A percentile compares a stretch with the other conserved stretches of the same genome.
Conservation (phyloP, 2,113 vertebrate genomes). For the Peromyscus polionotus region DNA sequence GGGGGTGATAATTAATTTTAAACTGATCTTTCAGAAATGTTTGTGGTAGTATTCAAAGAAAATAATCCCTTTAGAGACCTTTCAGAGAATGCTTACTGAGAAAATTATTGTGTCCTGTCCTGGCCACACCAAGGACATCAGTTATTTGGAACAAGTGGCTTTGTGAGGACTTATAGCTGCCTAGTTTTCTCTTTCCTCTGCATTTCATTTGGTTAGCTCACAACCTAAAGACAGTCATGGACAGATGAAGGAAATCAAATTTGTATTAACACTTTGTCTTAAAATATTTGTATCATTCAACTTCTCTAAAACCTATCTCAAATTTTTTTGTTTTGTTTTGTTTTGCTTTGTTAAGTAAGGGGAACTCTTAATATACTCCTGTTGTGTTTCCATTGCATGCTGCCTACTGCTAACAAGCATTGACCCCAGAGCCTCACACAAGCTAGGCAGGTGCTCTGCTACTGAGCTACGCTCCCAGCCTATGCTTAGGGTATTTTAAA, state of each 20-base stretch:
- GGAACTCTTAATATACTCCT: neutral
- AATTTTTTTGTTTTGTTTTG: neutral
- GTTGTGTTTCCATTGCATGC: neutral
- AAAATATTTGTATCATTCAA: conserved; percentile 6
- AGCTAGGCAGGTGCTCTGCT: neutral
- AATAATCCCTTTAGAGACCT: conserved; percentile 29
- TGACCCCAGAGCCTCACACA: neutral
- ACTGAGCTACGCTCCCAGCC: neutral
- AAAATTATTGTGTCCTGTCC: neutral
- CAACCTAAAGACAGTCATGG: neutral
- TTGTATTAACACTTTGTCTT: neutral
- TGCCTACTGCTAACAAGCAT: neutral
- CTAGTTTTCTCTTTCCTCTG: neutral
- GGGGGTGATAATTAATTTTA: conserved; percentile 65
- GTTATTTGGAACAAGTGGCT: neutral
- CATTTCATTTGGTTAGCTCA: neutral
- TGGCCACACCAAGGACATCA: neutral
- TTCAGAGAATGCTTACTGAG: neutral
- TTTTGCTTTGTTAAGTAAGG: neutral
- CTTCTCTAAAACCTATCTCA: neutral
- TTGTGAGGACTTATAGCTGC: neutral
- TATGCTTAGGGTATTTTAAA: neutral
- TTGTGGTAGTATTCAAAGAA: conserved; percentile 1
- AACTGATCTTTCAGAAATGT: conserved; percentile 53
- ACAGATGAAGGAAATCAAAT: neutral